phyloP scores from a whole-genome alignment of 2,888 invertebrate species.

The Trisateles emortualis region DNA sequence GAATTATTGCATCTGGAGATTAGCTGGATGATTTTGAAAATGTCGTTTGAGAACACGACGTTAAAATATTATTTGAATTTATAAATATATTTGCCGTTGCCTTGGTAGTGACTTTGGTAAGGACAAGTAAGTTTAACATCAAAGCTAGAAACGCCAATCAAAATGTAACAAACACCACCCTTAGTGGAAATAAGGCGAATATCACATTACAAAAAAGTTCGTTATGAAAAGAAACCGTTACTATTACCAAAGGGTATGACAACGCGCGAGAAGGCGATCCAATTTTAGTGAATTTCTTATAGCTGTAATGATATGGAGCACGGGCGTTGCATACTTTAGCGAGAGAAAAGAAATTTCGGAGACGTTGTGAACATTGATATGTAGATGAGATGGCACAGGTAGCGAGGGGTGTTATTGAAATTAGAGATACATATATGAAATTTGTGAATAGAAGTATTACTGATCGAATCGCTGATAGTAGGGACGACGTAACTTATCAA shows the following conservation, averaged over 20 bases:
- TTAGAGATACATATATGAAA: conserved; percentile 81
- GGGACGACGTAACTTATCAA: conserved; percentile 38
- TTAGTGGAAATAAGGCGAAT: conserved; percentile 81
- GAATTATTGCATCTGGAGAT: conserved; percentile 76
- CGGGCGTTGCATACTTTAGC: conserved; percentile 83
- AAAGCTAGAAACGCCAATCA: conserved; percentile 73
- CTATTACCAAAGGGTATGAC: conserved; percentile 84
- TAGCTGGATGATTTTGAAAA: conserved; percentile 42
- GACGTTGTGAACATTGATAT: conserved; percentile 83
- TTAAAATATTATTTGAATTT: conserved; percentile 35
- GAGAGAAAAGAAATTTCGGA: conserved; percentile 81
- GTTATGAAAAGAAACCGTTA: conserved; percentile 85
- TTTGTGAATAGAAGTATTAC: conserved; percentile 71
- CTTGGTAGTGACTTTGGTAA: conserved; percentile 48
- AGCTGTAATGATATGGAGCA: conserved; percentile 83
- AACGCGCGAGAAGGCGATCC: conserved; percentile 80
- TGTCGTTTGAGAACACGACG: conserved; percentile 21
- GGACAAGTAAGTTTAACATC: conserved; percentile 68
- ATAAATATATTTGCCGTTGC: conserved; percentile 26
- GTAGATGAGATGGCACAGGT: conserved; percentile 84
- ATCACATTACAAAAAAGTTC: conserved; percentile 85
- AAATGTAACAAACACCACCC: conserved; percentile 76
- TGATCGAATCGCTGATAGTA: conserved; percentile 65
- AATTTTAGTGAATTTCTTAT: conserved; percentile 81
- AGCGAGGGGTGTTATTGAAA: conserved; percentile 83